Evolutionary conservation across 2,113 vertebrate genomes (phyloP).

Genomic region (Syngnathus floridae): DNA sequence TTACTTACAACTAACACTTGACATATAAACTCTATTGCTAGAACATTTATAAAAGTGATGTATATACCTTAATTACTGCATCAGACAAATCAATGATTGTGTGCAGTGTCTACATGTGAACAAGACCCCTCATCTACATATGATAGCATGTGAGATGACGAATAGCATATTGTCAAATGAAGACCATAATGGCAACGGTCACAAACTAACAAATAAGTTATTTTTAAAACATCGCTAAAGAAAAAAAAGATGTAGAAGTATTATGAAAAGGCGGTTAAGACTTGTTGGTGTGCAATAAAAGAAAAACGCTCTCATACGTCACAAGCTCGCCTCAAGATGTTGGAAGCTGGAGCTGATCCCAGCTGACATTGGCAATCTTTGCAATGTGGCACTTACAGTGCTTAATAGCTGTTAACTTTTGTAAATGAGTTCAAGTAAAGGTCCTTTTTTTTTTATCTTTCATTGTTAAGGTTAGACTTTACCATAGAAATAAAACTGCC

Average conservation of each 20-base stretch:
- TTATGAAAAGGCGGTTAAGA: neutral
- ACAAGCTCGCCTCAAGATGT: neutral
- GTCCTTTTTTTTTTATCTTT: neutral
- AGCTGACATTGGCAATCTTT: slow-evolving; percentile 3
- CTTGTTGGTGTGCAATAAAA: slow-evolving; percentile 4
- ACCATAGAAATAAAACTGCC: neutral
- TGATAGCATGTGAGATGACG: no score
- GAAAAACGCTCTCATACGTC: neutral
- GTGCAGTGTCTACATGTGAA: no score
- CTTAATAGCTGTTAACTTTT: neutral
- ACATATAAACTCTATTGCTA: no score
- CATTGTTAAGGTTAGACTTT: neutral
- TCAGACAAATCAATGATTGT: no score
- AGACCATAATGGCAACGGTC: neutral
- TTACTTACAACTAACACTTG: no score
- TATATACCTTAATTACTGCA: no score
- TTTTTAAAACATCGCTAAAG: neutral
- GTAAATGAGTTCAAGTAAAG: slow-evolving; percentile 1
- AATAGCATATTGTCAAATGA: neutral
- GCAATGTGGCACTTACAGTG: neutral
- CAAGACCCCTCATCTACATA: neutral
- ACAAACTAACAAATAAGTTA: neutral
- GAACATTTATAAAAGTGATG: no score
- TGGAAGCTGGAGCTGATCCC: slow-evolving; percentile 1
- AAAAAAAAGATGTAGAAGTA: neutral